Evolutionary conservation across 2,113 vertebrate genomes (phyloP).

Genomic region (Scomber colias): DNA sequence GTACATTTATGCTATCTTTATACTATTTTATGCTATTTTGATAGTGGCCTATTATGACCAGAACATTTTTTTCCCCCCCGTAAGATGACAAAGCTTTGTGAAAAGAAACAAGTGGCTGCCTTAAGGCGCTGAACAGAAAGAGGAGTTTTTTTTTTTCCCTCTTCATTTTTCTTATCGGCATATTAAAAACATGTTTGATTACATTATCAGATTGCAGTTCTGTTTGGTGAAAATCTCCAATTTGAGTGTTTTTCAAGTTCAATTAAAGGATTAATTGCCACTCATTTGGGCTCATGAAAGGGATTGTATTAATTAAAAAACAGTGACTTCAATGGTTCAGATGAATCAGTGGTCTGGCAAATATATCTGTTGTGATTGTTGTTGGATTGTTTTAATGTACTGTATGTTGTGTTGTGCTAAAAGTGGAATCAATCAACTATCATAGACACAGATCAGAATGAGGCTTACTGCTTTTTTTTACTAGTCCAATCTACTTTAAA

Average conservation of each 20-base stretch:
- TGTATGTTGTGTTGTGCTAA: too few relatives aligned
- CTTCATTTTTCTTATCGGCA: constrained; percentile 27
- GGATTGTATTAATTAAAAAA: not conserved
- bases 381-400: too few relatives aligned
- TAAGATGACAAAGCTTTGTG: not conserved
- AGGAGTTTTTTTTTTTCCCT: not conserved
- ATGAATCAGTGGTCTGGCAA: not conserved
- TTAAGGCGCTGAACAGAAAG: not conserved
- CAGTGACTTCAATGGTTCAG: not conserved
- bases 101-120: constrained; percentile 22
- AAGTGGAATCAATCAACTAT: too few relatives aligned
- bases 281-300: not conserved
- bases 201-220: constrained; percentile 3
- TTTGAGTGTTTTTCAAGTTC: constrained; percentile 15
- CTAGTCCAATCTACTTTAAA: too few relatives aligned
- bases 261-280: constrained; percentile 19
- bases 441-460: too few relatives aligned
- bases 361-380: too few relatives aligned
- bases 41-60: constrained; percentile 26
- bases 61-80: not conserved
- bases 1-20: constrained; percentile 35
- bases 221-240: not conserved
- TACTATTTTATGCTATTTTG: constrained; percentile 2
- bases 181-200: constrained; percentile 5
- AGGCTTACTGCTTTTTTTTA: too few relatives aligned